Conservation (phyloP, 2,797 vertebrate genomes). For the Falco berigora region DNA sequence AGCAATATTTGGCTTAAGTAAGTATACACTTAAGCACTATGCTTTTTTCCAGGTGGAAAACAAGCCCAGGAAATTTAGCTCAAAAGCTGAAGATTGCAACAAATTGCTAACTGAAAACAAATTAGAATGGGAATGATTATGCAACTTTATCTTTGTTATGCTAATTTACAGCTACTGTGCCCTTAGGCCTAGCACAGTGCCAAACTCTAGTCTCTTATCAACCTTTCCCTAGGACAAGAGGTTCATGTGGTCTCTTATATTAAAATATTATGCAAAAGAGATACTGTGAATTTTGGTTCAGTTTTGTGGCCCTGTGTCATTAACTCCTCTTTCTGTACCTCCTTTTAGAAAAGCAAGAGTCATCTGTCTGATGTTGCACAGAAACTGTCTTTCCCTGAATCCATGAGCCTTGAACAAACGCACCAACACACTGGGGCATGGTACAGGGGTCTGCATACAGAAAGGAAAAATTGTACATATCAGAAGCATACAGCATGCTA, state of each 20-base stretch:
- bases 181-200: not conserved
- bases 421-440: fast-evolving
- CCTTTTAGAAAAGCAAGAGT: not conserved
- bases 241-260: not conserved
- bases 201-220: not conserved
- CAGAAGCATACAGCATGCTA: not conserved
- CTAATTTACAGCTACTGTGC: conserved; percentile 11
- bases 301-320: not conserved
- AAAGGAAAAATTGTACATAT: not conserved
- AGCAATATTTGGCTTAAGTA: not conserved
- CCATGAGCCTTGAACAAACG: not conserved
- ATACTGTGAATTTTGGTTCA: not conserved
- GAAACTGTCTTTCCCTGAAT: not conserved
- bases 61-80: not conserved
- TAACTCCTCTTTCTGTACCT: not conserved
- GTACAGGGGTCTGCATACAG: not conserved
- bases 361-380: not conserved
- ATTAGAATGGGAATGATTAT: not conserved
- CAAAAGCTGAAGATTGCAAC: not conserved
- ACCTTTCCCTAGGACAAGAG: not conserved
- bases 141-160: not conserved
- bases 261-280: not conserved
- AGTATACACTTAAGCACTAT: not conserved
- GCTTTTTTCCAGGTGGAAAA: not conserved
- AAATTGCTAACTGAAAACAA: not conserved